A percentile compares a stretch with the other conserved stretches of the same genome.
Conservation (phyloP, 2,113 vertebrate genomes). For the Amphiprion ocellaris region DNA sequence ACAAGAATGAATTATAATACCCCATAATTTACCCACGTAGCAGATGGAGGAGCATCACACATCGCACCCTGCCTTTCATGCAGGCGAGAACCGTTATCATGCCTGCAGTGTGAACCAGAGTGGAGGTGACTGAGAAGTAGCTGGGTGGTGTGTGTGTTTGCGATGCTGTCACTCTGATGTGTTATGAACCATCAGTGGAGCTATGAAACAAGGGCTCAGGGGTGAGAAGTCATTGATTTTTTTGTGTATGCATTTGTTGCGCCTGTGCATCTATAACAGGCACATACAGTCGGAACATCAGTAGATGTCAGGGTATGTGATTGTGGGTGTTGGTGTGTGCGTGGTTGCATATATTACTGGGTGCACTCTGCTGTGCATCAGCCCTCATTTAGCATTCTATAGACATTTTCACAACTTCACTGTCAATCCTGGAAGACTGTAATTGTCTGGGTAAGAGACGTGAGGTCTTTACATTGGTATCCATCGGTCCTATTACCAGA, state of each 20-base stretch:
- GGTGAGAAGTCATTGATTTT: slow-evolving; percentile 39
- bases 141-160: slow-evolving; percentile 27
- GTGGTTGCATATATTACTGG: slow-evolving; percentile 3
- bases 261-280: slow-evolving; percentile 6
- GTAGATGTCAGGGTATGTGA: slow-evolving; percentile 18
- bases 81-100: slow-evolving; percentile 23
- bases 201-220: slow-evolving; percentile 21
- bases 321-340: slow-evolving; percentile 10
- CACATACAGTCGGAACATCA: slow-evolving; percentile 20
- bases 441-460: slow-evolving; percentile 54
- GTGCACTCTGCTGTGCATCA: neutral
- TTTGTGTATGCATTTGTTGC: slow-evolving; percentile 16
- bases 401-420: slow-evolving; percentile 51
- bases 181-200: slow-evolving; percentile 55
- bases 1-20: slow-evolving; percentile 38
- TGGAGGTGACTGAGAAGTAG: slow-evolving; percentile 43
- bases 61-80: slow-evolving; percentile 23
- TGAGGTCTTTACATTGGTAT: slow-evolving; percentile 41
- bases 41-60: slow-evolving; percentile 8
- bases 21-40: slow-evolving; percentile 45
- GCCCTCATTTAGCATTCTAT: slow-evolving; percentile 50
- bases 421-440: slow-evolving; percentile 50
- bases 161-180: slow-evolving; percentile 48
- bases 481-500: slow-evolving; percentile 47
- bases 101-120: slow-evolving; percentile 22